Evolutionary conservation across 92 coral and sea anemone genomes (phyloP).

Genomic region (Meandrina meandrites): DNA sequence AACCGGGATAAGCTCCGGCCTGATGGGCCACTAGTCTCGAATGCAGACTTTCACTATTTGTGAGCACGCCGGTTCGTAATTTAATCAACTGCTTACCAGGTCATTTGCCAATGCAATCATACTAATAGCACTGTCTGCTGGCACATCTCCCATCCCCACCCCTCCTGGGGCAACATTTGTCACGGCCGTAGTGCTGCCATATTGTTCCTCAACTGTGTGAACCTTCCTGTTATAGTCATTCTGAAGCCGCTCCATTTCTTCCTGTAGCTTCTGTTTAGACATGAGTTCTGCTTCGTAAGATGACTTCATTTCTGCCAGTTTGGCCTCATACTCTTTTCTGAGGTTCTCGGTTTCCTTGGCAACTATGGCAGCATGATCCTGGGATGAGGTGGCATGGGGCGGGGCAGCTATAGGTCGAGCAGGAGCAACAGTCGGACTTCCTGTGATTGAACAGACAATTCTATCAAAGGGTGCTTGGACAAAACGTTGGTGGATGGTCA

Average conservation of each 20-base stretch:
- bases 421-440: slow-evolving; percentile 21
- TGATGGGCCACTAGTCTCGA: too few relatives aligned
- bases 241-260: slow-evolving; percentile 77
- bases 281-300: slow-evolving; percentile 90
- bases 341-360: slow-evolving; percentile 83
- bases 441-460: slow-evolving; percentile 1
- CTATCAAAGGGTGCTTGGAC: too few relatives aligned
- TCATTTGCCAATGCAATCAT: slow-evolving; percentile 54
- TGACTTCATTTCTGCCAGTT: slow-evolving; percentile 85
- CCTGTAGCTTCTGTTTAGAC: slow-evolving; percentile 91
- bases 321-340: slow-evolving; percentile 80
- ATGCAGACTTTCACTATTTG: too few relatives aligned
- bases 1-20: too few relatives aligned
- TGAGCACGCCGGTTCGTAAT: too few relatives aligned
- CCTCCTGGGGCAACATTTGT: slow-evolving; percentile 6
- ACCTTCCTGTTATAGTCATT: slow-evolving; percentile 81
- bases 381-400: slow-evolving; percentile 46
- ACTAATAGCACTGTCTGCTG: slow-evolving; percentile 62
- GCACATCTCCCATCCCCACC: slow-evolving; percentile 24
- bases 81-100: slow-evolving; percentile 9
- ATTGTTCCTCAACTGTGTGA: slow-evolving; percentile 86
- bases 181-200: slow-evolving; percentile 38
- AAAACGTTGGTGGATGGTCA: too few relatives aligned
- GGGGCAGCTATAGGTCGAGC: slow-evolving; percentile 46
- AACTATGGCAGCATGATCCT: slow-evolving; percentile 66